A percentile compares a stretch with the other conserved stretches of the same genome.
These are phyloP conservation scores for Pocota personata DNA, from an alignment of 2,888 invertebrate genomes.

Conservation along the genomic window DNA sequence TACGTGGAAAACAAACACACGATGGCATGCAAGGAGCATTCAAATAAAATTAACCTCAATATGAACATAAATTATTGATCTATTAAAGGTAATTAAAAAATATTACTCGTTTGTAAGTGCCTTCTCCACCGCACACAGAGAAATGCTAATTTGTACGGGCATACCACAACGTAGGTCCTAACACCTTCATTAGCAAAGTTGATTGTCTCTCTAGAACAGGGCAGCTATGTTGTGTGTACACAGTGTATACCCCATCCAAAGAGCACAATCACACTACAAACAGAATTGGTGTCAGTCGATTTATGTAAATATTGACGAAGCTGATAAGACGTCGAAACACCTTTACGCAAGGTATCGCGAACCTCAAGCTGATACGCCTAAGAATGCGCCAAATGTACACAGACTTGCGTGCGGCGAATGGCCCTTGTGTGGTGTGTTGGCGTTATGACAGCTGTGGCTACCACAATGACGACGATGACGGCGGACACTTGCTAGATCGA, in stretches of 20 bases:
- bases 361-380: constrained; percentile 61
- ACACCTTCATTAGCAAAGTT: constrained; percentile 68
- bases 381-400: constrained; percentile 72
- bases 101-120: constrained; percentile 26
- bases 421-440: constrained; percentile 55
- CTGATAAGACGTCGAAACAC: constrained; percentile 63
- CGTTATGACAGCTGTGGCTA: constrained; percentile 66
- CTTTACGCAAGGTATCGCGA: constrained; percentile 65
- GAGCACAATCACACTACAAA: constrained; percentile 59
- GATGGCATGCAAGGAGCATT: constrained; percentile 30
- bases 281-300: constrained; percentile 72
- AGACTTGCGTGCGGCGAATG: constrained; percentile 40
- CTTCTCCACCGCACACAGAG: constrained; percentile 5
- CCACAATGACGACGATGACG: constrained; percentile 14
- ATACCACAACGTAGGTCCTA: constrained; percentile 59
- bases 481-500: constrained; percentile 42
- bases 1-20: constrained; percentile 38
- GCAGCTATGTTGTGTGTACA: constrained; percentile 5
- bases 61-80: constrained; percentile 57
- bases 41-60: constrained; percentile 45
- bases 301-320: constrained; percentile 72
- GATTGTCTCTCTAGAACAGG: constrained; percentile 51
- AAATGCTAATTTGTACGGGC: constrained; percentile 60
- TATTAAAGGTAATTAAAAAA: constrained; percentile 64
- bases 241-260: constrained; percentile 24